Conservation (phyloP, 2,113 vertebrate species). For the Muntiacus reevesi region DNA sequence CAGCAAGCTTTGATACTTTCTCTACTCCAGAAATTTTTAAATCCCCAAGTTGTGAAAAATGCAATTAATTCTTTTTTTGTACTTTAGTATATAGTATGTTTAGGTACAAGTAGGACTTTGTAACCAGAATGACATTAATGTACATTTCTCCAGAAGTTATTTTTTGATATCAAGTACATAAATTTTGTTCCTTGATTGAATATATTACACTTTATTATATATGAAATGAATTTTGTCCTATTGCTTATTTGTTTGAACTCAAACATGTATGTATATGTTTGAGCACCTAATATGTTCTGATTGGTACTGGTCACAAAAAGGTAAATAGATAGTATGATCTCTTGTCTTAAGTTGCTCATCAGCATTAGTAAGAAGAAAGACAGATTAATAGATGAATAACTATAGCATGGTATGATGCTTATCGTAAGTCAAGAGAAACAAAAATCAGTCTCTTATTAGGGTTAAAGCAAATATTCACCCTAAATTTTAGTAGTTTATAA, state of each 20-base stretch:
- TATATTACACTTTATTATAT: background rate
- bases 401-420: background rate
- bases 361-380: background rate
- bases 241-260: constrained; percentile 7
- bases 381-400: background rate
- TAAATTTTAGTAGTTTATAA: background rate
- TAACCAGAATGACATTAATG: background rate
- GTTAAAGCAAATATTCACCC: background rate
- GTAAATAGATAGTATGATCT: background rate
- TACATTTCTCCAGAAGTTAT: constrained; percentile 1
- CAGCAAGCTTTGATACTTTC: background rate
- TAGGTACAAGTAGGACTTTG: background rate
- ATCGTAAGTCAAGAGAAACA: background rate
- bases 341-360: background rate
- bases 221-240: background rate
- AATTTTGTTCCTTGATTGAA: background rate
- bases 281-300: background rate
- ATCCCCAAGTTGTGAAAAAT: background rate
- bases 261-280: background rate
- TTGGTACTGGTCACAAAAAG: background rate
- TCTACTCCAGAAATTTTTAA: constrained; percentile 4
- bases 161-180: background rate
- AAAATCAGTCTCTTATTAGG: background rate
- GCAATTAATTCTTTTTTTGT: background rate
- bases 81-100: background rate